Percentiles rank a stretch among this genome's conserved stretches.
phyloP scores from a whole-genome alignment of 2,797 vertebrate genomes.

The Psittacula derbiana region DNA sequence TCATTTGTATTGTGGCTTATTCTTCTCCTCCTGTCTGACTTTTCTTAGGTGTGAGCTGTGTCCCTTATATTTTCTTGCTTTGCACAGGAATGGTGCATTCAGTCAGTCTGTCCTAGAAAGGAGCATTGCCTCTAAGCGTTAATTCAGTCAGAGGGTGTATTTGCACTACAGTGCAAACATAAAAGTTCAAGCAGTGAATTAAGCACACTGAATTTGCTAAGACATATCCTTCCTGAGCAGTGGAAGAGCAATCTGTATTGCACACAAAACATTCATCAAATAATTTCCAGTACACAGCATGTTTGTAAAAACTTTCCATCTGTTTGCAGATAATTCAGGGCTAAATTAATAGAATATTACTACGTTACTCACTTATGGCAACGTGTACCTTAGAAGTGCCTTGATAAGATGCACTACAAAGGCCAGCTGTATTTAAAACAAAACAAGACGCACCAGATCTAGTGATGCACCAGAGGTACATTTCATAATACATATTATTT shows the following conservation, averaged over 20 bases:
- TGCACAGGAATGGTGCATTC: neutral
- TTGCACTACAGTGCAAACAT: conserved; percentile 7
- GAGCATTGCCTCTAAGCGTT: neutral
- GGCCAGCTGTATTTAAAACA: neutral
- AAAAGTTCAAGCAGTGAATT: conserved; percentile 17
- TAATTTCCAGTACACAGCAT: neutral
- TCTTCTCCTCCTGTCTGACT: neutral
- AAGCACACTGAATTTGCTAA: neutral
- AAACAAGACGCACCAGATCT: neutral
- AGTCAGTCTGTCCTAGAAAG: neutral
- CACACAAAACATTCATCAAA: neutral
- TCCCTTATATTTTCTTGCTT: neutral
- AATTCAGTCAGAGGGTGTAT: neutral
- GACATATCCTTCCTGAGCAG: neutral
- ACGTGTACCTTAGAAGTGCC: neutral
- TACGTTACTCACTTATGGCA: neutral
- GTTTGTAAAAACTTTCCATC: conserved; percentile 14
- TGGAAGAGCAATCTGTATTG: neutral
- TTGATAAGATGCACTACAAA: neutral
- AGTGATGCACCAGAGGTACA: neutral
- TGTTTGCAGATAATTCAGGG: conserved; percentile 8
- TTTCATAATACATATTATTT: neutral
- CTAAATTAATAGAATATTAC: neutral
- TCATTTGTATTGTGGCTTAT: neutral
- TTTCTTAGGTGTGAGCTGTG: neutral